Base-by-base conservation (phyloP, 2,888 invertebrate species). In the Lasius platythorax region DNA sequence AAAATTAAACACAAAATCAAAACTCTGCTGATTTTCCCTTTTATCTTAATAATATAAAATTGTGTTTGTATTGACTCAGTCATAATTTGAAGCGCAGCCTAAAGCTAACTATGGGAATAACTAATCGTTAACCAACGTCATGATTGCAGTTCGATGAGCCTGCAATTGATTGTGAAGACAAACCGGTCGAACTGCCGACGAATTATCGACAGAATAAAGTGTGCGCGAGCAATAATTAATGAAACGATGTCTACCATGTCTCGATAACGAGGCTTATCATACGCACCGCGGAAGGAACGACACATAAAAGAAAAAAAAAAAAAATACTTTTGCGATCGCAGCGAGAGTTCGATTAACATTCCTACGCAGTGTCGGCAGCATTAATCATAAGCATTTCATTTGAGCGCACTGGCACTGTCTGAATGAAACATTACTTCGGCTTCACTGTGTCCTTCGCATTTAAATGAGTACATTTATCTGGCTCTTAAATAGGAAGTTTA, bases 181-280 rank as follows among this genome's bases (percentile, higher is more conserved):
- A 84, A 87, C 76, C 84, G 84, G 83, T 86, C 50, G 33, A 9
- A 37, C 46, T 53, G 81, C 23, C 28, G 64, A 79, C 63, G 58
- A 79, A 72, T 83, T 61, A 76, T 58, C 64, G 50, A 11, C 63
- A 50, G 61, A 73, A 81, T 85, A 82, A 87, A 85, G 85, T 82
- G 72, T 82, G 81, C 11, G 50, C 61, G 78, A 82, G 75, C 63
- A 75, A 78, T 87, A 86, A 88, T 88, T 86, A 88, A 88, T 87
- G 85, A 66, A 37, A 66, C 70, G 56, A 43, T 66, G 72, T 78
- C 70, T 23, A 56, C 58, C 87, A 87, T 87, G 83, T 58, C 61
- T 58, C 82, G 87, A 86, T 88, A 89, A 84, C 81, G 81, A 87
- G 75, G 68, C 61, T 88, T 85, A 88, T 88, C 88, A 33, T 46